Percentiles rank a stretch among this genome's conserved stretches.
Conservation (phyloP, 92 coral and sea anemone genomes). For the Palythoa grandis region DNA sequence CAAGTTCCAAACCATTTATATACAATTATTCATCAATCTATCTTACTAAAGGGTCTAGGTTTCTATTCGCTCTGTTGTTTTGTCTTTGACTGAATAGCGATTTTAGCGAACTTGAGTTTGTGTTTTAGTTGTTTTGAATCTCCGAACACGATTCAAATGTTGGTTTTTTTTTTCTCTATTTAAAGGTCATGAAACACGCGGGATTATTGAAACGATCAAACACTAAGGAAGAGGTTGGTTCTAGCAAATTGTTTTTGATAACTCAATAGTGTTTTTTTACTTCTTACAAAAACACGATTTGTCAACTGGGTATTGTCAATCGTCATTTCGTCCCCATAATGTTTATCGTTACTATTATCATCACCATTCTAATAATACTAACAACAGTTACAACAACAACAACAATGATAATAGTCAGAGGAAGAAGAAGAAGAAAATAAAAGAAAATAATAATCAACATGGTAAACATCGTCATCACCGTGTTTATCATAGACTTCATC, state of each 20-base stretch:
- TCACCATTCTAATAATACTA: background rate
- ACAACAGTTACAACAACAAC: too few species aligned
- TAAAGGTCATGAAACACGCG: slow-evolving; percentile 95
- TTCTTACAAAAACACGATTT: too few species aligned
- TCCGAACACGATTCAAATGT: background rate
- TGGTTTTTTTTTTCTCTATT: background rate
- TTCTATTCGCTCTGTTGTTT: too few species aligned
- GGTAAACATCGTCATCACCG: too few species aligned
- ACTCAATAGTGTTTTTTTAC: background rate
- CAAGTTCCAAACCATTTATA: too few species aligned
- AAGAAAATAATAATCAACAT: too few species aligned
- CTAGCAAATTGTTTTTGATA: background rate
- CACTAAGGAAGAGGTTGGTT: slow-evolving; percentile 69
- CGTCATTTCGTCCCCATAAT: background rate
- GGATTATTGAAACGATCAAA: slow-evolving; percentile 83
- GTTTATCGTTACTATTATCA: background rate
- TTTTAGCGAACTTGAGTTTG: background rate
- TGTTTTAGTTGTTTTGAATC: background rate
- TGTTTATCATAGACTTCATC: background rate
- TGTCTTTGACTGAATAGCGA: background rate
- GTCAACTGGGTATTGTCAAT: too few species aligned
- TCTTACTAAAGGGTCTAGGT: too few species aligned
- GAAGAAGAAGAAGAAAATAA: too few species aligned
- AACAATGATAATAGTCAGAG: too few species aligned
- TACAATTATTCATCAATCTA: too few species aligned